Conservation (phyloP, 2,888 invertebrate genomes). For the Erynnis tages region DNA sequence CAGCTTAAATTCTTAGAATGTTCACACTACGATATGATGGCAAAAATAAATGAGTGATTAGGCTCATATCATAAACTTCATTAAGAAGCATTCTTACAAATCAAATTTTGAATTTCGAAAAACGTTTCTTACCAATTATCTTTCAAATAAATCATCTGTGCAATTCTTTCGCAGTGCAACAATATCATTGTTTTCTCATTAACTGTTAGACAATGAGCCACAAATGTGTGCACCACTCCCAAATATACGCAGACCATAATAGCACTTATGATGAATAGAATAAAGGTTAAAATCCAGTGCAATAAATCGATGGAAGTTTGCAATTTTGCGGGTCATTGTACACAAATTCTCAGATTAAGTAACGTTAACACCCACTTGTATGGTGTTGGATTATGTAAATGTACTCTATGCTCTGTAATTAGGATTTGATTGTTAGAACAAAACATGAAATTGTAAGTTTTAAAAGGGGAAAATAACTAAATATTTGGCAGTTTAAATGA, state of each 20-base stretch:
- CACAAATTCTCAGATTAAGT: conserved; percentile 14
- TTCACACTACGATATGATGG: too few relatives aligned
- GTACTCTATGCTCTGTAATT: conserved; percentile 4
- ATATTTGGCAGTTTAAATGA: too few relatives aligned
- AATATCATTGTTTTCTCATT: conserved; percentile 28
- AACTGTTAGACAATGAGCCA: conserved; percentile 11
- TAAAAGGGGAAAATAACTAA: too few relatives aligned
- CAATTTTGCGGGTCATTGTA: conserved; percentile 1
- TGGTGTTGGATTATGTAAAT: conserved; percentile 20
- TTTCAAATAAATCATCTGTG: conserved; percentile 29
- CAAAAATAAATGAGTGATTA: too few relatives aligned
- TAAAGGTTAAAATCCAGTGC: conserved; percentile 6
- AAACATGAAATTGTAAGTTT: too few relatives aligned
- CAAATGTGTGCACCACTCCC: background rate
- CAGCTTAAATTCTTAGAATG: too few relatives aligned
- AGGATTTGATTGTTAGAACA: background rate
- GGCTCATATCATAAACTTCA: too few relatives aligned
- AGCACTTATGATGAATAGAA: background rate
- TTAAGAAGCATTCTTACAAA: background rate
- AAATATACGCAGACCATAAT: background rate
- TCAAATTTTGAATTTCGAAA: background rate
- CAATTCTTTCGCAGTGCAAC: conserved; percentile 20
- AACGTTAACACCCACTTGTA: conserved; percentile 9
- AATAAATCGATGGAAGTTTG: background rate
- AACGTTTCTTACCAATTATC: conserved; percentile 2